phyloP scores from a whole-genome alignment of 1,140 invertebrate genomes.

The Palaemon carinicauda region DNA sequence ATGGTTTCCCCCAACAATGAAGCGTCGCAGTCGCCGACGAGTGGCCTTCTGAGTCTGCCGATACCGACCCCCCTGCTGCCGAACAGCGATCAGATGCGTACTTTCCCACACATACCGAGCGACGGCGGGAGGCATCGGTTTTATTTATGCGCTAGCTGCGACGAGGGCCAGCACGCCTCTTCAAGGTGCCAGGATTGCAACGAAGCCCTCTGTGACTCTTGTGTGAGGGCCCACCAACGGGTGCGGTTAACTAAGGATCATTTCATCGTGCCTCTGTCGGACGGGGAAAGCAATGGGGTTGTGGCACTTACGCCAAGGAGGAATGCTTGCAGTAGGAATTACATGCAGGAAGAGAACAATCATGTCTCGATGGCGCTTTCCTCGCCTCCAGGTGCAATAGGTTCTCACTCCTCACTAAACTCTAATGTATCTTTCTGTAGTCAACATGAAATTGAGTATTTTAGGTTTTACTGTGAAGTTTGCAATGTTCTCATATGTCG shows the following conservation, averaged over 20 bases:
- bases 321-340: conserved; percentile 41
- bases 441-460: conserved; percentile 72
- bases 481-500: conserved; percentile 75
- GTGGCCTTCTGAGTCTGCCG: neutral
- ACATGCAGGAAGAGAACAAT: conserved; percentile 32
- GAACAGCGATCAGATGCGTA: neutral
- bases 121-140: neutral
- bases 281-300: conserved; percentile 52
- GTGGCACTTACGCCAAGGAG: conserved; percentile 12
- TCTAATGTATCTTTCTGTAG: conserved; percentile 67
- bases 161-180: conserved; percentile 61
- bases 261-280: conserved; percentile 71
- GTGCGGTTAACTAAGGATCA: conserved; percentile 78
- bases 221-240: conserved; percentile 75
- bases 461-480: conserved; percentile 78
- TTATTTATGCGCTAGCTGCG: conserved; percentile 48
- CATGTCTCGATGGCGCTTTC: conserved; percentile 15
- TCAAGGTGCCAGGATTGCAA: conserved; percentile 77
- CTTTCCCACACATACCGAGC: neutral
- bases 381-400: conserved; percentile 12
- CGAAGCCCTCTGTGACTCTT: conserved; percentile 79
- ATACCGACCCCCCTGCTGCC: conserved; percentile 7
- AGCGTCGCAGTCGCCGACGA: neutral
- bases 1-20: conserved; percentile 63
- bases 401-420: neutral